Evolutionary conservation across 2,113 vertebrate genomes (phyloP).

Genomic region (Otocyon megalotis): DNA sequence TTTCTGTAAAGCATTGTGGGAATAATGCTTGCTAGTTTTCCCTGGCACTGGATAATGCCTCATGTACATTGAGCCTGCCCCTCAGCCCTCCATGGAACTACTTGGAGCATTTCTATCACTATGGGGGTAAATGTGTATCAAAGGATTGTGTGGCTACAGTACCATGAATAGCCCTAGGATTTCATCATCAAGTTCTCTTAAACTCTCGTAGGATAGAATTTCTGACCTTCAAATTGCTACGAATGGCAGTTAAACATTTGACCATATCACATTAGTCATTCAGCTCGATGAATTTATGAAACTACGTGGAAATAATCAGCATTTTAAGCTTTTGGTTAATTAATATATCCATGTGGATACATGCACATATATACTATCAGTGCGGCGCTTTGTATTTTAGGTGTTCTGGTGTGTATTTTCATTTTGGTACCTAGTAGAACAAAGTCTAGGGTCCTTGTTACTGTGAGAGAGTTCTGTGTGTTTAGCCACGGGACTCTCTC

Average conservation of each 20-base stretch:
- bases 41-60: neutral
- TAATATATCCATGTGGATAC: neutral
- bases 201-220: neutral
- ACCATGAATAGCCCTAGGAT: neutral
- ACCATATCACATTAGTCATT: neutral
- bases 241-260: neutral
- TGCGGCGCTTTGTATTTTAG: neutral
- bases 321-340: neutral
- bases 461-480: rapidly evolving
- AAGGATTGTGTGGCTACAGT: neutral
- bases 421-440: neutral
- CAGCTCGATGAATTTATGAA: neutral
- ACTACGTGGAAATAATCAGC: neutral
- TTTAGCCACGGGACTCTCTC: neutral
- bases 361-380: neutral
- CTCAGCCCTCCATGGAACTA: neutral
- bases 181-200: neutral
- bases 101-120: neutral
- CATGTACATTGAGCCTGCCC: neutral
- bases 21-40: neutral
- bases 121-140: neutral
- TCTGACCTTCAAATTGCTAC: slow-evolving; percentile 21
- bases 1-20: neutral
- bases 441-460: neutral
- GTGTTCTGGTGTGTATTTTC: neutral